Evolutionary conservation across 1,140 invertebrate genomes (phyloP).

Genomic region (Drosophila mauritiana): DNA sequence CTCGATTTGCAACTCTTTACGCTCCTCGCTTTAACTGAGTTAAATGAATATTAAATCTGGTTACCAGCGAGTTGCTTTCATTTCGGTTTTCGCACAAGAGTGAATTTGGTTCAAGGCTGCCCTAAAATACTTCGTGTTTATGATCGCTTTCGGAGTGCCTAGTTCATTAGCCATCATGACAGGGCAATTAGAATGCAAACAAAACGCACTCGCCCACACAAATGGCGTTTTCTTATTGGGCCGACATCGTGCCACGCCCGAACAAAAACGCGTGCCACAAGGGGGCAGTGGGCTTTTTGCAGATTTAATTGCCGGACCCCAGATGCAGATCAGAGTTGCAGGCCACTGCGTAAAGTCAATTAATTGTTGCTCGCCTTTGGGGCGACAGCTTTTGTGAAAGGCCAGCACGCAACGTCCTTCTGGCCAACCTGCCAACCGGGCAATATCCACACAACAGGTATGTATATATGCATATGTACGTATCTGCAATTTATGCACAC

Average conservation of each 20-base stretch:
- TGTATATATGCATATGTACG: background rate
- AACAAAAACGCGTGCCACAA: conserved; percentile 24
- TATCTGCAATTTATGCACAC: conserved; percentile 56
- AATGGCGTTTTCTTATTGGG: conserved; percentile 22
- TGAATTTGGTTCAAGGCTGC: conserved; percentile 66
- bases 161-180: conserved; percentile 54
- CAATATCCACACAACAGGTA: background rate
- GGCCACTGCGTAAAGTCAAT: conserved; percentile 70
- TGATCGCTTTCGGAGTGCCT: conserved; percentile 21
- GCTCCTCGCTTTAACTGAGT: conserved; percentile 11
- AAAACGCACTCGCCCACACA: conserved; percentile 66
- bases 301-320: conserved; percentile 56
- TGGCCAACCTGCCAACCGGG: conserved; percentile 37
- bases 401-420: conserved; percentile 69
- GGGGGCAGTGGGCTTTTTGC: conserved; percentile 12
- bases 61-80: conserved; percentile 47
- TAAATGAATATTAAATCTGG: conserved; percentile 58
- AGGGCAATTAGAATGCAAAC: conserved; percentile 70
- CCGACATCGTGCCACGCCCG: conserved; percentile 43
- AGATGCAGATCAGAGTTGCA: conserved; percentile 49
- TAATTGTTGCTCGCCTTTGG: conserved; percentile 79
- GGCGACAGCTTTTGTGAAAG: conserved; percentile 77
- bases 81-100: conserved; percentile 47
- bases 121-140: conserved; percentile 52
- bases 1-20: conserved; percentile 34